Conservation (phyloP, 2,797 vertebrate genomes). For the Scyliorhinus canicula region DNA sequence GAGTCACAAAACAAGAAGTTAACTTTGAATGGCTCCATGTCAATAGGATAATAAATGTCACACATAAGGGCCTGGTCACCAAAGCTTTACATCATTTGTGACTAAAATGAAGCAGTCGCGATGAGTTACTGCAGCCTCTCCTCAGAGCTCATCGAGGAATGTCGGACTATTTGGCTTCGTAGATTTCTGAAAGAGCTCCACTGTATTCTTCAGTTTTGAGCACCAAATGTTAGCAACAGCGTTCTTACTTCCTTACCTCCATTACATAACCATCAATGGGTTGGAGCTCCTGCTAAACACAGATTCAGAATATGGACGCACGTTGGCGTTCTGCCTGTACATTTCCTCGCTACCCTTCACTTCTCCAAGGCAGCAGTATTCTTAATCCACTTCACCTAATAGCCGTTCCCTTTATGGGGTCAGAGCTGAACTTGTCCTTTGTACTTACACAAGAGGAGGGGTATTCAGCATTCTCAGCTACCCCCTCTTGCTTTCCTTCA, state of each 20-base stretch:
- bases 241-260: background rate
- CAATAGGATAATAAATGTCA: background rate
- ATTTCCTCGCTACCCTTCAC: background rate
- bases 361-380: constrained; percentile 25
- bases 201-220: constrained; percentile 17
- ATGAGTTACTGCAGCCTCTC: background rate
- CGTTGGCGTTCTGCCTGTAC: background rate
- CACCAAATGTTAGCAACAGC: background rate
- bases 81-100: background rate
- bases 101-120: background rate
- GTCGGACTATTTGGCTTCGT: background rate
- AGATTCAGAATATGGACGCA: constrained; percentile 8
- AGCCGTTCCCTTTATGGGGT: background rate
- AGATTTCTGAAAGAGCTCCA: background rate
- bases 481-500: constrained; percentile 19
- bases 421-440: constrained; percentile 34
- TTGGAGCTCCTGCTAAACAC: background rate
- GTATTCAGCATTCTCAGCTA: constrained; percentile 34
- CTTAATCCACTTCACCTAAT: constrained; percentile 35
- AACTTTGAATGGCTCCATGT: background rate
- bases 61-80: background rate
- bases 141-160: background rate
- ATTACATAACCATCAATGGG: background rate
- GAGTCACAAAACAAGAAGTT: background rate
- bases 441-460: constrained; percentile 29